Evolutionary conservation across 1,140 invertebrate species (phyloP).

Genomic region (Drosophila tsacasi): DNA sequence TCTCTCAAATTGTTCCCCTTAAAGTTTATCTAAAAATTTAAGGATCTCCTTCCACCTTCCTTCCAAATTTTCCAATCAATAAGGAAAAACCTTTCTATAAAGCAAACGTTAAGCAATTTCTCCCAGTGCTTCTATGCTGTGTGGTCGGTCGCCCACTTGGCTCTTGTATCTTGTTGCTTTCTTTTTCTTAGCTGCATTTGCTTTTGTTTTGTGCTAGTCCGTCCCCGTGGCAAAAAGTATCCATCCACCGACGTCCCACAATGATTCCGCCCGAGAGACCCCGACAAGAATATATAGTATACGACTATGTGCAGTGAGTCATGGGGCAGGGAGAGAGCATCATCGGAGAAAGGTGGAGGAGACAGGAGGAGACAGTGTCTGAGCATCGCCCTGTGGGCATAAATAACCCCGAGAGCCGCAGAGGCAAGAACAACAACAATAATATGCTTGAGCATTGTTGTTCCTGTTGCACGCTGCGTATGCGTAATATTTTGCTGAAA

Average conservation of each 20-base stretch:
- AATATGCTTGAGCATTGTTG: constrained; percentile 29
- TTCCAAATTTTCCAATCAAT: no score
- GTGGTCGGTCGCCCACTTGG: constrained; percentile 76
- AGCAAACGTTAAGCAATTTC: constrained; percentile 11
- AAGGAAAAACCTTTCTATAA: no score
- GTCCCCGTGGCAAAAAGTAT: constrained; percentile 76
- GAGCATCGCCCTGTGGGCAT: constrained; percentile 52
- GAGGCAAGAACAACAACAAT: constrained; percentile 47
- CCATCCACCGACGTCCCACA: constrained; percentile 59
- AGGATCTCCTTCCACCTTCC: background rate
- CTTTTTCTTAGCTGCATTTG: constrained; percentile 47
- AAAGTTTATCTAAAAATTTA: background rate
- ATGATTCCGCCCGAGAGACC: constrained; percentile 49
- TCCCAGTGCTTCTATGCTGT: constrained; percentile 60
- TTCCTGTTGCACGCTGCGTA: constrained; percentile 62
- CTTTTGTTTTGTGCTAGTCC: constrained; percentile 60
- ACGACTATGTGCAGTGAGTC: constrained; percentile 23
- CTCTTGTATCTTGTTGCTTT: constrained; percentile 41
- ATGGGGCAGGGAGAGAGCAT: constrained; percentile 11
- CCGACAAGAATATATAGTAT: constrained; percentile 33
- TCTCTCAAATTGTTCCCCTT: background rate
- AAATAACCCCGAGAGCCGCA: constrained; percentile 59
- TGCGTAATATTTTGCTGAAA: constrained; percentile 77
- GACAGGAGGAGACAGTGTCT: constrained; percentile 40
- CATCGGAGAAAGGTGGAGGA: constrained; percentile 7